phyloP scores from a whole-genome alignment of 2,888 invertebrate species.

The Pelosia muscerda region DNA sequence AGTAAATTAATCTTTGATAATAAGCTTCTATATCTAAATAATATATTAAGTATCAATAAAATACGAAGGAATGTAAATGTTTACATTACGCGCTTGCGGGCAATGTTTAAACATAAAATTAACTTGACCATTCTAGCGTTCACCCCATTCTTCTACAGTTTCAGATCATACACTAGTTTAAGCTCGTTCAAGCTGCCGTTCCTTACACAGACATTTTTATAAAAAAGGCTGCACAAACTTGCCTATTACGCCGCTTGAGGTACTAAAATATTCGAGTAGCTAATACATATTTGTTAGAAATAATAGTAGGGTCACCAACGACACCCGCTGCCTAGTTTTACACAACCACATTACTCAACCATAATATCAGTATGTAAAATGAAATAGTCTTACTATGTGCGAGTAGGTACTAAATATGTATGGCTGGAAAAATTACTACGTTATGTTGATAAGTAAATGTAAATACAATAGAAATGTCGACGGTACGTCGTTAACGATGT shows the following conservation, averaged over 20 bases:
- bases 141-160: not conserved
- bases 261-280: not conserved
- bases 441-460: not conserved
- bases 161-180: slow-evolving; percentile 9
- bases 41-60: slow-evolving; percentile 41
- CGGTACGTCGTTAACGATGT: not conserved
- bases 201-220: not conserved
- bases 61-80: slow-evolving; percentile 41
- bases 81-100: slow-evolving; percentile 6
- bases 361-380: not conserved
- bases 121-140: not conserved
- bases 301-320: not conserved
- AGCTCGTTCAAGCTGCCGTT: not conserved
- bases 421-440: not conserved
- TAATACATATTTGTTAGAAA: not conserved
- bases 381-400: not conserved
- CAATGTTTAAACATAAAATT: slow-evolving; percentile 3
- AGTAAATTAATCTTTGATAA: slow-evolving; percentile 33
- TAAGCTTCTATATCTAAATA: slow-evolving; percentile 32
- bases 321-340: not conserved
- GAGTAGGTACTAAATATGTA: not conserved
- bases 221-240: not conserved
- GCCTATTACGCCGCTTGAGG: not conserved
- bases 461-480: not conserved
- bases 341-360: not conserved